Evolutionary conservation across 2,113 vertebrate species (phyloP).

Genomic region (Myrmecophaga tridactyla): DNA sequence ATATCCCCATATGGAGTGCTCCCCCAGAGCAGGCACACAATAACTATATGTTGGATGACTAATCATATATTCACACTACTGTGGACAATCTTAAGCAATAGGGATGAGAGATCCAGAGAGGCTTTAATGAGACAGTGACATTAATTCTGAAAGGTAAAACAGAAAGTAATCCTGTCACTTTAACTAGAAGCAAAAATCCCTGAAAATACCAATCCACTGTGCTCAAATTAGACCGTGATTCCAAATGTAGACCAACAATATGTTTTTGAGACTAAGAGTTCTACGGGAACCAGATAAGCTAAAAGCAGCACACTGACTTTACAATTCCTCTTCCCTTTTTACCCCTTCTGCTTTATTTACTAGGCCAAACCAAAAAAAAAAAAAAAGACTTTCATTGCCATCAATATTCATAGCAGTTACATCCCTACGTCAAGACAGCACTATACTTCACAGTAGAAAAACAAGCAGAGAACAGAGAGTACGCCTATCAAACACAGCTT

Average conservation of each 20-base stretch:
- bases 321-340: conserved; percentile 47
- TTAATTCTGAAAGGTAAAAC: neutral
- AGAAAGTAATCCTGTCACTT: neutral
- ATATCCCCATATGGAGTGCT: no score
- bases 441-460: conserved; percentile 55
- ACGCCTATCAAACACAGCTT: conserved; percentile 42
- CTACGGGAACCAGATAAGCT: conserved; percentile 50
- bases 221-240: neutral
- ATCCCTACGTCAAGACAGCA: conserved; percentile 53
- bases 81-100: neutral
- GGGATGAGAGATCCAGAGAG: neutral
- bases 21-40: accelerated
- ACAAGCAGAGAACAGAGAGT: conserved; percentile 65
- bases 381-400: neutral
- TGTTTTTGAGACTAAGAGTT: conserved; percentile 39
- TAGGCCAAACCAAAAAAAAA: conserved; percentile 50
- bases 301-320: conserved; percentile 56
- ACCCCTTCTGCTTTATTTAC: conserved; percentile 70
- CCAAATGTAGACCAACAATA: neutral
- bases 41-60: neutral
- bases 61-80: neutral
- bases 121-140: neutral
- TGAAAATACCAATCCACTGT: neutral
- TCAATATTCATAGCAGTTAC: conserved; percentile 68
- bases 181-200: conserved; percentile 24